Conservation (phyloP, 2,113 vertebrate genomes). For the Phaetusa simplex region DNA sequence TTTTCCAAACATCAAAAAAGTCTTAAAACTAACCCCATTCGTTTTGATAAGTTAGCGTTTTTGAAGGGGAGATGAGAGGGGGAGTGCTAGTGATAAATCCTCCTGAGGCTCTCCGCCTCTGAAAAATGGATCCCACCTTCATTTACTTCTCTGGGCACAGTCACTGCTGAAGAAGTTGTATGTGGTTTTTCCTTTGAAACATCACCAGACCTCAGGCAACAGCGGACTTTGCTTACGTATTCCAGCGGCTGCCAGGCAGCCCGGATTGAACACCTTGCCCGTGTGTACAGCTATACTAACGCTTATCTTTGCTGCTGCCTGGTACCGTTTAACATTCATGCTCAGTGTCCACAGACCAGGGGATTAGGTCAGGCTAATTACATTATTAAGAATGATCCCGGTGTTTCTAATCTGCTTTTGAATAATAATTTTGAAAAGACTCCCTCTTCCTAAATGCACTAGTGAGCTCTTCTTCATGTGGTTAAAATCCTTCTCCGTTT, state of each 20-base stretch:
- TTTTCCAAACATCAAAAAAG: neutral
- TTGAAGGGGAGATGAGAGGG: neutral
- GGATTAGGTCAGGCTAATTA: neutral
- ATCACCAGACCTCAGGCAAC: neutral
- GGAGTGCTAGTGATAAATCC: neutral
- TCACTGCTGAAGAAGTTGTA: neutral
- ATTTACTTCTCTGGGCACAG: neutral
- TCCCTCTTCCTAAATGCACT: neutral
- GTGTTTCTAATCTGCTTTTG: neutral
- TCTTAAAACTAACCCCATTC: neutral
- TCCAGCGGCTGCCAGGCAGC: neutral
- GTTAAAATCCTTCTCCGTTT: neutral
- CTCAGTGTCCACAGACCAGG: neutral
- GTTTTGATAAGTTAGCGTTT: neutral
- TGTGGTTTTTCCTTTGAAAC: neutral
- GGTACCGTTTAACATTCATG: rapidly evolving
- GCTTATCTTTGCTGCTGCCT: neutral
- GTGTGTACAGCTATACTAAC: neutral
- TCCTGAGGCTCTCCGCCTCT: neutral
- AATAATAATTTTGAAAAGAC: neutral
- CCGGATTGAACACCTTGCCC: neutral
- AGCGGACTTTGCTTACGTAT: neutral
- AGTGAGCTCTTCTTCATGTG: neutral
- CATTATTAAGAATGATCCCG: neutral
- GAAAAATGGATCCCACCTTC: neutral